These are phyloP conservation scores for Phorcus lineatus DNA, from an alignment of 2,888 invertebrate genomes.

Conservation along the genomic window DNA sequence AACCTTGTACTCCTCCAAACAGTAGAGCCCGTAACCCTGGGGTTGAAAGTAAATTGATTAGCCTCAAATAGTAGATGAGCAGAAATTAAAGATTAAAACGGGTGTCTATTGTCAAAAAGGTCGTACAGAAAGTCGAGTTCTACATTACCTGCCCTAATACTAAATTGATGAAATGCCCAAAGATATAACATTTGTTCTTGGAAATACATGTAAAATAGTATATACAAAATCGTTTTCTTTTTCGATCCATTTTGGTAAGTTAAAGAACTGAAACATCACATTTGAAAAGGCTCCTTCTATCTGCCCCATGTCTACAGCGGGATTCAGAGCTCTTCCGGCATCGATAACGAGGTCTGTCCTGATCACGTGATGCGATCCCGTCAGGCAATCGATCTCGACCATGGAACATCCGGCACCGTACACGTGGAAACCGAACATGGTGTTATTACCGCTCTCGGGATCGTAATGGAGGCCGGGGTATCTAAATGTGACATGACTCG, in stretches of 20 bases:
- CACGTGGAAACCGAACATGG: constrained; percentile 85
- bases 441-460: not conserved
- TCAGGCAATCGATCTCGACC: constrained; percentile 94
- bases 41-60: not conserved
- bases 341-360: constrained; percentile 97
- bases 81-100: no score
- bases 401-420: constrained; percentile 90
- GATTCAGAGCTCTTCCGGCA: constrained; percentile 94
- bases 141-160: no score
- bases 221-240: no score
- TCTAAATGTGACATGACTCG: no score
- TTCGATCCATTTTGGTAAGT: no score
- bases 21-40: constrained; percentile 90
- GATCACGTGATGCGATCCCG: constrained; percentile 91
- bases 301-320: constrained; percentile 97
- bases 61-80: no score
- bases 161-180: no score
- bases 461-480: not conserved
- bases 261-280: constrained; percentile 61
- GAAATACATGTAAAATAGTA: no score
- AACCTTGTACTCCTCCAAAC: constrained; percentile 90
- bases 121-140: no score
- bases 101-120: no score
- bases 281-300: constrained; percentile 96
- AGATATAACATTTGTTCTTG: no score